These are phyloP conservation scores for Trachelus iudaicus DNA, from an alignment of 2,888 invertebrate genomes.

Conservation along the genomic window DNA sequence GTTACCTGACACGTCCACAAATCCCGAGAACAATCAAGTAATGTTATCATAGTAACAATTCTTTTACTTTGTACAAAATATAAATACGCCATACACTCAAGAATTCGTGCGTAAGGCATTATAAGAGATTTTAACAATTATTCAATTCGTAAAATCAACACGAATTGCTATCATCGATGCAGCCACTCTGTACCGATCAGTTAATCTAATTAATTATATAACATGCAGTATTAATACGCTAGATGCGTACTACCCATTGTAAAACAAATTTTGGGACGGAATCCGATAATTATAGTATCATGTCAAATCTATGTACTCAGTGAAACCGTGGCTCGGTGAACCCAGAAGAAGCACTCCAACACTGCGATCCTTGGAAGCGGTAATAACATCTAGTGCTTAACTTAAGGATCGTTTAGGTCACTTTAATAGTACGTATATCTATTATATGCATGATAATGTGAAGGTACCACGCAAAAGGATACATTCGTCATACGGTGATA, in stretches of 20 bases:
- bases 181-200: background rate
- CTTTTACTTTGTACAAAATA: constrained; percentile 31
- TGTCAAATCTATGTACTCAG: constrained; percentile 66
- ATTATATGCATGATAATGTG: constrained; percentile 4
- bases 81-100: constrained; percentile 20
- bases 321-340: constrained; percentile 67
- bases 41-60: constrained; percentile 6
- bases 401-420: background rate
- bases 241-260: background rate
- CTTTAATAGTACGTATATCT: background rate
- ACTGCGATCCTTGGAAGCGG: constrained; percentile 66
- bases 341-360: constrained; percentile 66
- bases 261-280: constrained; percentile 25
- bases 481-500: constrained; percentile 68
- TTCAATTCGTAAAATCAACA: background rate
- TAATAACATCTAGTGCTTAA: constrained; percentile 60
- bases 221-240: background rate
- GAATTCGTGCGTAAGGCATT: background rate
- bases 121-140: background rate
- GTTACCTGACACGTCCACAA: background rate
- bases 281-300: constrained; percentile 46
- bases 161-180: background rate
- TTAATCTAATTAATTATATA: background rate
- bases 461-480: constrained; percentile 53
- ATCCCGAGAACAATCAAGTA: background rate